Base-by-base conservation (phyloP, 2,888 invertebrate species). In the Petrolisthes cinctipes region DNA sequence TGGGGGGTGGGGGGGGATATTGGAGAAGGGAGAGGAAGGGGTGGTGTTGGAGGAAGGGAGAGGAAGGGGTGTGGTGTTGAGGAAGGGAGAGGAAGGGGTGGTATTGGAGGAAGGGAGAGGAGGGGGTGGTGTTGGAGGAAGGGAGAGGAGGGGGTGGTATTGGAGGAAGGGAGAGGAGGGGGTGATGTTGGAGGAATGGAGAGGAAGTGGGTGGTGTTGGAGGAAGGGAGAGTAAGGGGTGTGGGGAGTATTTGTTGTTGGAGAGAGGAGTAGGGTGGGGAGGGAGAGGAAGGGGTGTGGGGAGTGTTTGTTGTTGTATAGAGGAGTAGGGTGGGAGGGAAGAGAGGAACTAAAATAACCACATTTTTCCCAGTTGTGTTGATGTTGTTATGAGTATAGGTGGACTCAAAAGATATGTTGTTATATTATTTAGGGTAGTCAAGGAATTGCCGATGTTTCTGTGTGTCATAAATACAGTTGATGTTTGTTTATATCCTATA, bases 201-300 rank as follows among this genome's bases (percentile, higher is more conserved):
- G 20, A 1, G 57, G 57, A 17, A 53, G 9, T 20, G 7, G n/a
- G 23, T 20, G 23, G 61, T 20, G 37, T 9, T 20, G 53, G 80
- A 54, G 37, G 57, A 20, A 54, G 80, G 57, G 61, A 14, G 17
- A 17, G 56, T 23, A 61, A 54, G 20, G 53, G 61, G 20, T 54
- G 53, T 9, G n/a, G n/a, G 14, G 61, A 61, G 20, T 23, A 57
- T 9, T 20, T n/a, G 57, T 0, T 14, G 20, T 14, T 5, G 4
- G 23, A 80, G 23, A 54, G 80, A 6, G 61, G 17, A n/a, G 57
- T 54, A n/a, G 54, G n/a, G 79, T 61, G 14, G 61, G n/a, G 79
- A 79, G 79, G n/a, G 79, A 79, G 78, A 23, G 78, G 54, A 54
- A 23, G 73, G n/a, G 79, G 54, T 51, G n/a, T 51, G 54, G 79